phyloP scores from a whole-genome alignment of 2,888 invertebrate genomes.

The Tuta absoluta region DNA sequence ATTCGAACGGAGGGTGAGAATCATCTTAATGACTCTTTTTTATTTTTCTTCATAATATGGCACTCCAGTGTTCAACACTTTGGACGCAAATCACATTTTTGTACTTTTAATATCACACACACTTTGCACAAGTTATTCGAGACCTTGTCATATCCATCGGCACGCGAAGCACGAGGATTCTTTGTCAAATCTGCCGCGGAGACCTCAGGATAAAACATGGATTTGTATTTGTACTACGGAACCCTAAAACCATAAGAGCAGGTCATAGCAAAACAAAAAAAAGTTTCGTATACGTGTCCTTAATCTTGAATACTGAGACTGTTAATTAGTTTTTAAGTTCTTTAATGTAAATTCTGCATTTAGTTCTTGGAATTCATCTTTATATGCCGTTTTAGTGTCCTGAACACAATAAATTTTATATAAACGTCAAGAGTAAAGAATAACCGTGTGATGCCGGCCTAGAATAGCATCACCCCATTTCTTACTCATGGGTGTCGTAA shows the following conservation, averaged over 20 bases:
- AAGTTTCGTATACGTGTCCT: not conserved
- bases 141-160: slow-evolving; percentile 41
- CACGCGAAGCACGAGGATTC: slow-evolving; percentile 21
- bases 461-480: no score
- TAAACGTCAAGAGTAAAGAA: no score
- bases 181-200: not conserved
- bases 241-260: not conserved
- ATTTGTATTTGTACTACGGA: no score
- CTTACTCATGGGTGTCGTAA: no score
- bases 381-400: no score
- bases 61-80: slow-evolving; percentile 36
- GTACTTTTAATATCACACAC: slow-evolving; percentile 35
- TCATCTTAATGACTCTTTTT: not conserved
- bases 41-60: slow-evolving; percentile 31
- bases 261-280: not conserved
- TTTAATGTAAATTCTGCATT: no score
- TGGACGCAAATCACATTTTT: slow-evolving; percentile 41
- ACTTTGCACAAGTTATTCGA: slow-evolving; percentile 44
- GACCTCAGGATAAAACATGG: no score
- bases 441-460: no score
- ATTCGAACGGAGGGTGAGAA: slow-evolving; percentile 91
- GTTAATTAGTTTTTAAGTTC: not conserved
- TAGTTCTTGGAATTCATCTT: no score
- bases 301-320: slow-evolving; percentile 5
- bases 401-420: no score